These are phyloP conservation scores for Caerostris extrusa DNA, from an alignment of 1,140 invertebrate species.

Conservation along the genomic window DNA sequence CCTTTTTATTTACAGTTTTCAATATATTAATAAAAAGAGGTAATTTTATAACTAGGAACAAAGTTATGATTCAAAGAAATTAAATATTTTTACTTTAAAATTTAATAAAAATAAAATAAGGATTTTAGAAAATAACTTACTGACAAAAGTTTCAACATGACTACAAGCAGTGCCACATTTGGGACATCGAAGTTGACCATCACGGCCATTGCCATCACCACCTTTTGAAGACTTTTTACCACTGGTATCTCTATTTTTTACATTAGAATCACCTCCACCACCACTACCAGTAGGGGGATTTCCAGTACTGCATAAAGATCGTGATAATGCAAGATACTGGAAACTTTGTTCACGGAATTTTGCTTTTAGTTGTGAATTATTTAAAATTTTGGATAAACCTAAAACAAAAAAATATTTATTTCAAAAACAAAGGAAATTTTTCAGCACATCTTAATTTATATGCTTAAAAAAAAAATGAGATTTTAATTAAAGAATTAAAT, in stretches of 20 bases:
- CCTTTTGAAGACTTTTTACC: conserved; percentile 53
- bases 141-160: conserved; percentile 97
- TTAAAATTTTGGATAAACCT: conserved; percentile 53
- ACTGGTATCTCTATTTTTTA: conserved; percentile 26
- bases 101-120: no score
- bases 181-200: conserved; percentile 89
- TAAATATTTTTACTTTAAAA: no score
- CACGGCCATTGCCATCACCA: conserved; percentile 80
- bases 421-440: not conserved
- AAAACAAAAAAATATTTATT: not conserved
- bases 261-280: not conserved
- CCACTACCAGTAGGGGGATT: not conserved
- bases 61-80: no score
- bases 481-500: no score
- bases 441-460: no score
- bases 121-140: conserved; percentile 84
- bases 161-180: conserved; percentile 98
- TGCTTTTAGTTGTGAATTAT: conserved; percentile 38
- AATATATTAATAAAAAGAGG: no score
- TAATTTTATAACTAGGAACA: no score
- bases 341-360: conserved; percentile 11
- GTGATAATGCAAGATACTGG: not conserved
- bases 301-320: conserved; percentile 9
- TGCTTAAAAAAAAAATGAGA: no score
- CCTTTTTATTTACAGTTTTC: no score